Percentiles rank a stretch among this genome's conserved stretches.
Conservation (phyloP, 1,140 invertebrate species). For the Solen grandis region DNA sequence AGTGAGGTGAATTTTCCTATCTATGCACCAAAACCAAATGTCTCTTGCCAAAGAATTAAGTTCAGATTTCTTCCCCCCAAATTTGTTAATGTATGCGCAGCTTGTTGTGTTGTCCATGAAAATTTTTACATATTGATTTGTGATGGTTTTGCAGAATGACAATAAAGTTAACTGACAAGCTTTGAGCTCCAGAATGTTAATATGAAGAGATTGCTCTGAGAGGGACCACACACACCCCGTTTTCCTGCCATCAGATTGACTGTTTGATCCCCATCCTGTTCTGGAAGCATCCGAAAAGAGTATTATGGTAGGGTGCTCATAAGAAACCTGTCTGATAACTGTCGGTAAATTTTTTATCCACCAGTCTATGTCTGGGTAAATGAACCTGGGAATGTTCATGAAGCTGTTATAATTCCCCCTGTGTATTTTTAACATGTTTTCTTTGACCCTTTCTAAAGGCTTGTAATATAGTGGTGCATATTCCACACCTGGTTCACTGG, state of each 20-base stretch:
- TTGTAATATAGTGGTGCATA: constrained; percentile 10
- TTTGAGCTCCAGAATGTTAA: constrained; percentile 15
- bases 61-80: constrained; percentile 1
- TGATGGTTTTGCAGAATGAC: constrained; percentile 4
- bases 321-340: neutral
- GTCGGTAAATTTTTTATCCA: constrained; percentile 4
- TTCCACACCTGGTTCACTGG: neutral
- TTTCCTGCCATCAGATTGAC: neutral
- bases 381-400: neutral
- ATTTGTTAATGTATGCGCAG: constrained; percentile 15
- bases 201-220: neutral
- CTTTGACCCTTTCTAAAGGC: constrained; percentile 19
- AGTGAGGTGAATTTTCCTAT: constrained; percentile 38
- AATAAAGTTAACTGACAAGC: constrained; percentile 17
- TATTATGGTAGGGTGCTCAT: neutral
- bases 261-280: neutral
- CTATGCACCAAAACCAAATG: too few relatives aligned
- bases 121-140: neutral
- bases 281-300: neutral
- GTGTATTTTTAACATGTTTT: constrained; percentile 2
- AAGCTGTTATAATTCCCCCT: constrained; percentile 17
- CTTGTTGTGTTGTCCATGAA: constrained; percentile 35
- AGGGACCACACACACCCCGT: neutral
- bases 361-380: neutral
- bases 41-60: too few relatives aligned